Base-by-base conservation (phyloP, 1,140 invertebrate genomes). In the Drosophila subobscura region DNA sequence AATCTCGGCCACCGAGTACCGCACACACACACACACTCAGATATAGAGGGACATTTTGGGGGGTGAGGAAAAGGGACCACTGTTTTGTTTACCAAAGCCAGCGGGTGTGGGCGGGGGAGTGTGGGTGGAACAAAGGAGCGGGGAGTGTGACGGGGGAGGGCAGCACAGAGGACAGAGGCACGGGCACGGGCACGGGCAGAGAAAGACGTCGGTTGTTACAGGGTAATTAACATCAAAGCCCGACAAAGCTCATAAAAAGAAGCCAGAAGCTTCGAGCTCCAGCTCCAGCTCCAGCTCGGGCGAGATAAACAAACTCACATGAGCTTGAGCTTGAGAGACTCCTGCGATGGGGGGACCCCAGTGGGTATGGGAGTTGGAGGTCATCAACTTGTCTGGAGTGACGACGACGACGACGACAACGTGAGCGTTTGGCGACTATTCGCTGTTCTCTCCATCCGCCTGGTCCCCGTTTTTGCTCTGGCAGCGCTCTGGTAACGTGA, bases 221-320 rank as follows among this genome's bases (percentile, higher is more conserved):
- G 83, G 77, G 89, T 90, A 90, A 90, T 90, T 90, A 90, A 90
- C 89, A 90, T 90, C 84, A 90, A 86, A 86, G 84, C 78, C 77
- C 84, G 84, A 88, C 81, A 86, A 86, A 86, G 78, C 83, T 86
- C 83, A 88, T 86, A 86, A 86, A 86, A 86, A 86, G 84, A 76
- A 85, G 80, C 70, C 70, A 72, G 68, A 51, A 74, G 59, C 71
- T 51, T 76, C 65, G 16, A 67, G 71, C 63, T 49, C 71, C 73
- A 61, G 77, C 73, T 27, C 5, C 57, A 73, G 52, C 68, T 50
- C 84, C 64, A 67, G 71, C 61, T 53, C 61, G 73, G 66, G 77
- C 73, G 73, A 85, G 81, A 86, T 86, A 88, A 86, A 86, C 83
- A 86, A 70, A 75, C 73, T 70, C 59, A 79, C 51, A 79, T 46